A percentile compares a stretch with the other conserved stretches of the same genome.
Conservation (phyloP, 2,888 invertebrate genomes). For the Pristionchus arcanus region DNA sequence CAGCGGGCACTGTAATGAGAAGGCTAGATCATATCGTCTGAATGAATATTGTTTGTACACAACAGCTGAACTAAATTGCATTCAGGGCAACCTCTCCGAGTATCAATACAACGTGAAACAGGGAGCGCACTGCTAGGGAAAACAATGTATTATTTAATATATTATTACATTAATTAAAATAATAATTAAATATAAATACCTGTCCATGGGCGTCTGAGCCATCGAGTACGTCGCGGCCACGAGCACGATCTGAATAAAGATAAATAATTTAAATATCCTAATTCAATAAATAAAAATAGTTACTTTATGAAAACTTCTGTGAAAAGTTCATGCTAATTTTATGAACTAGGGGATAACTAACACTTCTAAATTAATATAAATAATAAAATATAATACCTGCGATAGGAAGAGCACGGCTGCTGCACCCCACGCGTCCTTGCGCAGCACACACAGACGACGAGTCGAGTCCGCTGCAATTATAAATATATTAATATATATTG, state of each 20-base stretch:
- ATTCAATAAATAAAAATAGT: too few species aligned
- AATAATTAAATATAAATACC: neutral
- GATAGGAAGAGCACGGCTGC: neutral
- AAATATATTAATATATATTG: neutral
- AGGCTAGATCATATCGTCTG: too few species aligned
- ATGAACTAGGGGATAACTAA: neutral
- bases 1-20: too few species aligned
- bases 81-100: too few species aligned
- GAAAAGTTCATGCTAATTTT: too few species aligned
- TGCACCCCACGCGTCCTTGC: conserved; percentile 18
- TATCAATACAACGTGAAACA: too few species aligned
- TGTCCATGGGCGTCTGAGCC: neutral
- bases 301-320: too few species aligned
- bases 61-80: too few species aligned
- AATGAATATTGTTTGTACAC: too few species aligned
- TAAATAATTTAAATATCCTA: neutral
- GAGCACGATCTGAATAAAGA: neutral
- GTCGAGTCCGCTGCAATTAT: neutral
- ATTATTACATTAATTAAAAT: neutral
- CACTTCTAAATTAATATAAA: neutral
- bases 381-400: neutral
- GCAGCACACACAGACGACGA: conserved; percentile 15
- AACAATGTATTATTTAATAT: too few species aligned
- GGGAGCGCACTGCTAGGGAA: neutral
- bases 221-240: conserved; percentile 23